Conservation (phyloP, 2,113 vertebrate genomes). For the Diadophis punctatus region DNA sequence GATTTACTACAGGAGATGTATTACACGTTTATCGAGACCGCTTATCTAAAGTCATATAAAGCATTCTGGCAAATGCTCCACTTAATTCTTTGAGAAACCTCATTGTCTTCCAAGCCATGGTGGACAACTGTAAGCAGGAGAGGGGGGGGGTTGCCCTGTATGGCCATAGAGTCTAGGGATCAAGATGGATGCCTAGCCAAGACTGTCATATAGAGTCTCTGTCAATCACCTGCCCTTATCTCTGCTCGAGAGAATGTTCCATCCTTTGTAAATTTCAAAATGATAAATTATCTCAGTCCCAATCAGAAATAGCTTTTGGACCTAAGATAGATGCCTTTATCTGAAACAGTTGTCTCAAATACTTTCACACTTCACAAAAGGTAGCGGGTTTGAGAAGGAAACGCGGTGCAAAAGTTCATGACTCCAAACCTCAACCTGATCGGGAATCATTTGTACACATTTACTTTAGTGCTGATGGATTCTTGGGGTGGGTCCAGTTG, state of each 20-base stretch:
- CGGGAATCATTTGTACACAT: not conserved
- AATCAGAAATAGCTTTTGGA: constrained; percentile 14
- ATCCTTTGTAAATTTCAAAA: constrained; percentile 35
- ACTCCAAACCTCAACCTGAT: not conserved
- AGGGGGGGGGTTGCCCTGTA: constrained; percentile 43
- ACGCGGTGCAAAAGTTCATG: not conserved
- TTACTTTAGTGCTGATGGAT: not conserved
- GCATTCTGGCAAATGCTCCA: constrained; percentile 42
- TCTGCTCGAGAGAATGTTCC: constrained; percentile 34
- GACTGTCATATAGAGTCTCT: not conserved
- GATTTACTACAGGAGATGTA: constrained; percentile 58
- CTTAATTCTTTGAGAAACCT: constrained; percentile 22
- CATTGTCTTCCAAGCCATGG: constrained; percentile 48
- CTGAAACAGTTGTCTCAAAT: constrained; percentile 9
- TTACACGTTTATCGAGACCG: constrained; percentile 59
- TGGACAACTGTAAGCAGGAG: constrained; percentile 38
- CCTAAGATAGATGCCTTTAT: not conserved
- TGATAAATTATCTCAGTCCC: not conserved
- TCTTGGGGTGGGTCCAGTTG: not conserved
- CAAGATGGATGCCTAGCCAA: constrained; percentile 35
- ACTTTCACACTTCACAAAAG: not conserved
- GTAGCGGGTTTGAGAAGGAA: not conserved
- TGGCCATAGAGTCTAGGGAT: constrained; percentile 4
- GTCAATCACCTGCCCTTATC: constrained; percentile 24
- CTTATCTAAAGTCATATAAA: constrained; percentile 65